Conservation (phyloP, 2,888 invertebrate species). For the Thecocarcelia acutangulata region DNA sequence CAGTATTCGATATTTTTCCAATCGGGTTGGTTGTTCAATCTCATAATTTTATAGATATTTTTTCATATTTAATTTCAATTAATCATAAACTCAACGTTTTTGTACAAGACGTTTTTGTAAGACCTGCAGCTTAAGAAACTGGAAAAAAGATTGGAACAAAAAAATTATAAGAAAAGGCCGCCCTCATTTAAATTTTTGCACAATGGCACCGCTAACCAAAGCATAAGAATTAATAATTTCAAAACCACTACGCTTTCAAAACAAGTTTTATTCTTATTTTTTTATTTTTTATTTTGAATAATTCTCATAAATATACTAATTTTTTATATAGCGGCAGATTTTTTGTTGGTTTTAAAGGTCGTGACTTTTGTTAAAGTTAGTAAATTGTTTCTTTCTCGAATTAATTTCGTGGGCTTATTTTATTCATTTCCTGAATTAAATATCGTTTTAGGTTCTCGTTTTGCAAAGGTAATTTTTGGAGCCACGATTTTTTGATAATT, state of each 20-base stretch:
- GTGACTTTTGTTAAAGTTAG: too few species aligned
- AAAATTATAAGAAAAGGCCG: slow-evolving; percentile 39
- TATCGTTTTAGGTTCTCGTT: too few species aligned
- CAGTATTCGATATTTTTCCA: neutral
- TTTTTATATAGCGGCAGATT: too few species aligned
- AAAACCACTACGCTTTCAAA: neutral
- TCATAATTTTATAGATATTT: neutral
- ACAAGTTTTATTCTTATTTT: too few species aligned
- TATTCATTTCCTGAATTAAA: too few species aligned
- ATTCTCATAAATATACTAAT: too few species aligned
- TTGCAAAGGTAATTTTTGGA: too few species aligned
- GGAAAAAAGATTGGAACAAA: slow-evolving; percentile 5
- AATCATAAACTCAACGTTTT: slow-evolving; percentile 32
- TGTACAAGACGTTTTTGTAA: neutral
- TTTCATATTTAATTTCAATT: slow-evolving; percentile 27
- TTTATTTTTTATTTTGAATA: too few species aligned
- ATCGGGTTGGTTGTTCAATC: slow-evolving; percentile 1
- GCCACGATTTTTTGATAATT: too few species aligned
- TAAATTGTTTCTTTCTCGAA: too few species aligned
- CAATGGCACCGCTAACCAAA: neutral
- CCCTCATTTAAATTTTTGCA: slow-evolving; percentile 63
- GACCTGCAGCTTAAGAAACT: slow-evolving; percentile 23
- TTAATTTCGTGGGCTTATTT: too few species aligned
- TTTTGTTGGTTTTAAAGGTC: too few species aligned
- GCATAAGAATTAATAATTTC: neutral